Conservation (phyloP, 1,140 invertebrate species). For the Leptestheria dahalacensis region DNA sequence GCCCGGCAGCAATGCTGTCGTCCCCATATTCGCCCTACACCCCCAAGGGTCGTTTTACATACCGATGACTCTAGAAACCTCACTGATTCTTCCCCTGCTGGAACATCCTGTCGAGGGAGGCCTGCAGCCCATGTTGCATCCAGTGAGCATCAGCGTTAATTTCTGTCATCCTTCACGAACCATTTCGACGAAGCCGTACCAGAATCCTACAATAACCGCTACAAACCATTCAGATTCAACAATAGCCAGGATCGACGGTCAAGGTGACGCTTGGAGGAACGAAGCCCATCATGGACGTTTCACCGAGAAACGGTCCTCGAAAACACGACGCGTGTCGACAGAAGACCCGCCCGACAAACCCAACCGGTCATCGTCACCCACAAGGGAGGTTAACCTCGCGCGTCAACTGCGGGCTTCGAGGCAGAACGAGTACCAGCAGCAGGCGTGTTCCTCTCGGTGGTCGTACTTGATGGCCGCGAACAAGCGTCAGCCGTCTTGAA, state of each 20-base stretch:
- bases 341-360: not conserved
- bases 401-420: not conserved
- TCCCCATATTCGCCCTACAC: constrained; percentile 68
- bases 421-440: not conserved
- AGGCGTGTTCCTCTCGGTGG: constrained; percentile 9
- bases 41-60: constrained; percentile 78
- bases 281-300: not conserved
- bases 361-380: not conserved
- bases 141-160: constrained; percentile 79
- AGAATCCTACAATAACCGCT: not conserved
- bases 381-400: not conserved
- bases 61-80: constrained; percentile 69
- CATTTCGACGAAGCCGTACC: not conserved
- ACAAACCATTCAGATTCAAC: too few species aligned
- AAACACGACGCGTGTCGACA: not conserved
- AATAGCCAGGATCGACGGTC: too few species aligned
- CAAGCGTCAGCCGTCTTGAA: not conserved
- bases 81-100: constrained; percentile 44
- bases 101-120: constrained; percentile 23
- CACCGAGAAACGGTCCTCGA: not conserved
- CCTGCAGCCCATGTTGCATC: constrained; percentile 55
- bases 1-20: too few species aligned
- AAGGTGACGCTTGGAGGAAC: too few species aligned
- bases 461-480: constrained; percentile 10
- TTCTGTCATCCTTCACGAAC: constrained; percentile 31